These are phyloP conservation scores for Harpalus rubripes DNA, from an alignment of 2,888 invertebrate genomes.

Conservation along the genomic window DNA sequence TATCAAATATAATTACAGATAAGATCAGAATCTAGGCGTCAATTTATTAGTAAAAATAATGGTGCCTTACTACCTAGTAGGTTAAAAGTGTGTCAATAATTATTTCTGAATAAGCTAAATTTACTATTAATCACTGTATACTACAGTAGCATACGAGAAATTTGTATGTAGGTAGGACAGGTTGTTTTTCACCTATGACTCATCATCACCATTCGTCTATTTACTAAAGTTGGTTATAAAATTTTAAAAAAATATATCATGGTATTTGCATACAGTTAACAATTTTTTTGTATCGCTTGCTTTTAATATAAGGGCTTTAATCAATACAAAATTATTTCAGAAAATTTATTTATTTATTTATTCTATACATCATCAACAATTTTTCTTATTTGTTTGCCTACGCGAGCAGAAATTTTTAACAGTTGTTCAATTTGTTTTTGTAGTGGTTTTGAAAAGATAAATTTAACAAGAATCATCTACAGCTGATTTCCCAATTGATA, in stretches of 20 bases:
- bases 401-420: no score
- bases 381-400: no score
- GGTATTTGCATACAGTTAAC: no score
- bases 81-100: slow-evolving; percentile 49
- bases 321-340: no score
- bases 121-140: slow-evolving; percentile 42
- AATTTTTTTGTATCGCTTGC: no score
- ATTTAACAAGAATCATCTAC: no score
- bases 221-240: background rate
- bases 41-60: slow-evolving; percentile 48
- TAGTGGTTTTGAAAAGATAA: no score
- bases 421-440: no score
- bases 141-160: background rate
- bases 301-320: no score
- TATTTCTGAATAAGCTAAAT: slow-evolving; percentile 37
- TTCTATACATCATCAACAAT: no score
- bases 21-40: slow-evolving; percentile 26
- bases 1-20: slow-evolving; percentile 43
- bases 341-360: no score
- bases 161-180: background rate
- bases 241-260: background rate
- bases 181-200: background rate
- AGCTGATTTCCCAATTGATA: no score
- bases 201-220: background rate
- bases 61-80: slow-evolving; percentile 26